Percentiles rank a stretch among this genome's conserved stretches.
These are phyloP conservation scores for Microcaecilia unicolor DNA, from an alignment of 2,797 vertebrate species.

Conservation along the genomic window DNA sequence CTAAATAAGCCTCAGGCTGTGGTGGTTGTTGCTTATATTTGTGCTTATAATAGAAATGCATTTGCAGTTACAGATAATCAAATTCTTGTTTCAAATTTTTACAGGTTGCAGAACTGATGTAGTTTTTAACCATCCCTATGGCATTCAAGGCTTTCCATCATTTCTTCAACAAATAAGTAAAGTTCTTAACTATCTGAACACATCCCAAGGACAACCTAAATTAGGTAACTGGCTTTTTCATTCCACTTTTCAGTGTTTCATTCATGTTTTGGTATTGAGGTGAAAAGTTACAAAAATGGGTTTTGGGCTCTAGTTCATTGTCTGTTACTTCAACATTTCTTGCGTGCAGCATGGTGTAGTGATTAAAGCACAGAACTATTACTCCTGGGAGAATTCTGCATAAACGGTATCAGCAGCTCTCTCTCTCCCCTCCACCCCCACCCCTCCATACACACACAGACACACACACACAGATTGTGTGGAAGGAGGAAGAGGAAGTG, in stretches of 20 bases:
- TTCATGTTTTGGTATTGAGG: neutral
- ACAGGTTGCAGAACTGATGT: slow-evolving; percentile 64
- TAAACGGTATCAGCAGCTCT: too few species aligned
- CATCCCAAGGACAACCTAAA: slow-evolving; percentile 36
- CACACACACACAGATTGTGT: too few species aligned
- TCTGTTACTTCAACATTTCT: neutral
- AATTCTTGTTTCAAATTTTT: slow-evolving; percentile 2
- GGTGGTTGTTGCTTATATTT: too few species aligned
- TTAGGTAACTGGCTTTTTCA: slow-evolving; percentile 30
- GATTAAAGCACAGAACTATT: too few species aligned
- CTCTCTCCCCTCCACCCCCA: too few species aligned
- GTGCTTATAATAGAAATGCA: too few species aligned
- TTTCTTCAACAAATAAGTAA: slow-evolving; percentile 85
- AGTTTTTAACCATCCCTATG: slow-evolving; percentile 46
- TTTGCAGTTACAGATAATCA: too few species aligned
- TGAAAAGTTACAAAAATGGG: neutral
- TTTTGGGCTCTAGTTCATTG: neutral
- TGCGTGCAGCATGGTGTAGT: too few species aligned
- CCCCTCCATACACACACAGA: too few species aligned
- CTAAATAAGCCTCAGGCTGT: too few species aligned
- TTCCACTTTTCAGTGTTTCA: neutral
- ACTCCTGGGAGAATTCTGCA: too few species aligned
- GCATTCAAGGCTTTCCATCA: slow-evolving; percentile 74
- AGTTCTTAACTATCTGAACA: slow-evolving; percentile 69
- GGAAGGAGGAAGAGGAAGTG: too few species aligned